A percentile compares a stretch with the other conserved stretches of the same genome.
These are phyloP conservation scores for Ectropis grisescens DNA, from an alignment of 1,140 invertebrate species.

Conservation along the genomic window DNA sequence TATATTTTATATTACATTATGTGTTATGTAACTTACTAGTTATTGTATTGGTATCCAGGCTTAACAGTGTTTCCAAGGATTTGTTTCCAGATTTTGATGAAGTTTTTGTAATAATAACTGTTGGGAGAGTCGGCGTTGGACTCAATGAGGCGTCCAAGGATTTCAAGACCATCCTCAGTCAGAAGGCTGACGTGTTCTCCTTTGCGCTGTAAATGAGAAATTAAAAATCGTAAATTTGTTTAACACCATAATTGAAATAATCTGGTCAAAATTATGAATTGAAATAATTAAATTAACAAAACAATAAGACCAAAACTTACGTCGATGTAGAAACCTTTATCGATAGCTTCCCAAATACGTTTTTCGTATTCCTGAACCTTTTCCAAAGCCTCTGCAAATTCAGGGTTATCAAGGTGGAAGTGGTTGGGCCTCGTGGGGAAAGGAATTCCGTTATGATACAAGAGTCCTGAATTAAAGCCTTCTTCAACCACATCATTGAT, in stretches of 20 bases:
- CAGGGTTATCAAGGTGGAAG: slow-evolving; percentile 34
- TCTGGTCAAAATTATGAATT: too few species aligned
- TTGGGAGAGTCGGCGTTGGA: slow-evolving; percentile 77
- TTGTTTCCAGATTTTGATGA: slow-evolving; percentile 70
- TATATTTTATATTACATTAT: too few species aligned
- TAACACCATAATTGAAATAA: too few species aligned
- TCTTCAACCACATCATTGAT: slow-evolving; percentile 71
- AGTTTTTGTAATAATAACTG: slow-evolving; percentile 73
- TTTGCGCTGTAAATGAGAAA: too few species aligned
- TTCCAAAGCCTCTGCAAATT: slow-evolving; percentile 41
- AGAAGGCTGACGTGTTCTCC: slow-evolving; percentile 68
- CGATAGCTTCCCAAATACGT: slow-evolving; percentile 75
- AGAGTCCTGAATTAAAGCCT: slow-evolving; percentile 77
- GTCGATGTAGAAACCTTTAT: slow-evolving; percentile 69
- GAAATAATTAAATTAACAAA: too few species aligned
- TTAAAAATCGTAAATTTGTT: too few species aligned
- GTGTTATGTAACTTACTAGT: slow-evolving; percentile 23
- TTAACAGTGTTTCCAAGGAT: slow-evolving; percentile 67
- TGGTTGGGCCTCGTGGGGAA: slow-evolving; percentile 74
- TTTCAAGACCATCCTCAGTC: slow-evolving; percentile 68
- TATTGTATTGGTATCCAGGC: slow-evolving; percentile 13
- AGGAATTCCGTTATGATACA: slow-evolving; percentile 75
- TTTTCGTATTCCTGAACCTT: slow-evolving; percentile 72
- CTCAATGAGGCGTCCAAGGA: slow-evolving; percentile 79
- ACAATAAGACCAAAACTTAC: too few species aligned